These are phyloP conservation scores for Bujurquina vittata DNA, from an alignment of 2,113 vertebrate species.

Conservation along the genomic window DNA sequence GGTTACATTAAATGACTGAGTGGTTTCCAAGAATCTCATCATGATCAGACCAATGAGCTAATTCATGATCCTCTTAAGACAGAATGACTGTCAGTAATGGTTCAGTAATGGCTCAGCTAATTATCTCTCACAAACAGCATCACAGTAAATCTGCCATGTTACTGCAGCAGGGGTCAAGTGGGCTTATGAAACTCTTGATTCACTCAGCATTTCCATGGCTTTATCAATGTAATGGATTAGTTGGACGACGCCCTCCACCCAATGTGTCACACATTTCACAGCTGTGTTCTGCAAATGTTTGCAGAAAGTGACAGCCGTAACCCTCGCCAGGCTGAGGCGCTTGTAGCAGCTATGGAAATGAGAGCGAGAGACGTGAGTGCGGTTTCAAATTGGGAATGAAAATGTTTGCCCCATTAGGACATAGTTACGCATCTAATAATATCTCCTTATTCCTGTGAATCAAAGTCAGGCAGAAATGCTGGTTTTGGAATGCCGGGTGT, in stretches of 20 bases:
- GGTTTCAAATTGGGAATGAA: conserved; percentile 44
- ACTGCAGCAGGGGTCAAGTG: conserved; percentile 53
- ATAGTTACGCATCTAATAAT: conserved; percentile 71
- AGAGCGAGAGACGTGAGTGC: conserved; percentile 12
- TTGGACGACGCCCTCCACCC: background rate
- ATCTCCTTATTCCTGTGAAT: conserved; percentile 60
- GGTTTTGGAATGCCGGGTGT: conserved; percentile 63
- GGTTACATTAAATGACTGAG: conserved; percentile 31
- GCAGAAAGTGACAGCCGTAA: conserved; percentile 24
- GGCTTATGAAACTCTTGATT: conserved; percentile 33
- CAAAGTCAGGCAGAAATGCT: conserved; percentile 55
- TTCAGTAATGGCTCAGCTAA: conserved; percentile 48
- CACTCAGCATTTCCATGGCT: conserved; percentile 19
- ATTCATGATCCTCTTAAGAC: conserved; percentile 40
- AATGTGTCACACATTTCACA: conserved; percentile 31
- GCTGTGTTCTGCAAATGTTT: conserved; percentile 56
- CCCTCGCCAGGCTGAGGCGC: conserved; percentile 6
- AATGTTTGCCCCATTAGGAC: conserved; percentile 57
- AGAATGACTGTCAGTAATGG: conserved; percentile 32
- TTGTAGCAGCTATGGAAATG: conserved; percentile 30
- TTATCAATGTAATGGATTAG: conserved; percentile 33
- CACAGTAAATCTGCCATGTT: conserved; percentile 37
- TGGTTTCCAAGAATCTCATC: conserved; percentile 46
- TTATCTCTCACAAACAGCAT: conserved; percentile 40
- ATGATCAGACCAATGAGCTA: conserved; percentile 33